Evolutionary conservation across 1,140 invertebrate genomes (phyloP), one percentile per base, ranked within the genome.

Genomic region (Drosophila willistoni): DNA sequence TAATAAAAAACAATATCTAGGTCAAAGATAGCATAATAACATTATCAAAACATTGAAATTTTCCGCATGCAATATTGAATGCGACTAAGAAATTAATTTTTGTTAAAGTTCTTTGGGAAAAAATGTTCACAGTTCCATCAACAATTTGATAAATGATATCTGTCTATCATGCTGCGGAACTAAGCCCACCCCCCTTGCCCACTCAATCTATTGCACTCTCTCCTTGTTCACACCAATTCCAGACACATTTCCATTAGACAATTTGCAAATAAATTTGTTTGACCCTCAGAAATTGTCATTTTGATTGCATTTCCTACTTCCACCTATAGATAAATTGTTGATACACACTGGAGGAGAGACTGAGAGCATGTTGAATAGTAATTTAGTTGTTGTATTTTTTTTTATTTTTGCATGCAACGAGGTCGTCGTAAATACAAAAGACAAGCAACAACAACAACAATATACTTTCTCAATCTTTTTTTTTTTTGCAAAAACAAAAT

Each of bases 201-300:
- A 1, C 7, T 14, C 29, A 14, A 17, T 13, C 33, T 13, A 4
- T 1, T 10, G 10, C n/a, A 17, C 33, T 17, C 44, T 17, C 55
- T 34, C n/a, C 17, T 17, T 10, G 10, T 29, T 12, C 33, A 59
- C 34, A 19, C 17, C 29, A 12, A 59, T 59, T 34, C 13, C 44
- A 51, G 44, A 17, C 33, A 36, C 14, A 34, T 59, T 36, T 59
- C 56, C 56, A 33, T 34, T 59, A 59, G 56, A 59, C 56, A 59
- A 19, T 59, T 59, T 36, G 17, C 44, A 51, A 51, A 51, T 22
- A 36, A 59, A 59, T 59, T 59, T 76, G 73, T 76, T 57, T 87
- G 83, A 86, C 83, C 83, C 79, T 86, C 79, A 79, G 71, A 64
- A 54, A 71, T 86, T 85, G 78, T 86, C 75, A 84, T 69, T 51